Conservation (phyloP, 2,888 invertebrate genomes). For the Heteromurus nitidus region DNA sequence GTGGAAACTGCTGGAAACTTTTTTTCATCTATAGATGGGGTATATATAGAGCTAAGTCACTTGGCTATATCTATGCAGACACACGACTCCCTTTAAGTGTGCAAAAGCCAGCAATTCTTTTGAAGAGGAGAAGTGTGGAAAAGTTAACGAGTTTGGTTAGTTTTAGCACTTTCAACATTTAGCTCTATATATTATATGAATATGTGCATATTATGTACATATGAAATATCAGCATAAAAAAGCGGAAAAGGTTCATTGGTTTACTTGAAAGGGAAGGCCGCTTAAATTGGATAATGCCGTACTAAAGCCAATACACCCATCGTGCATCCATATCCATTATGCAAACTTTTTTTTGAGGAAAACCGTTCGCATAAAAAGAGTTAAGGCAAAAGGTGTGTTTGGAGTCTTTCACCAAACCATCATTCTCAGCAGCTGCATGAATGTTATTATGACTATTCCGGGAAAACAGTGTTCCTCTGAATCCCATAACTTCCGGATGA, state of each 20-base stretch:
- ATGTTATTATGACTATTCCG: not conserved
- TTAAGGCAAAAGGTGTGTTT: constrained; percentile 32
- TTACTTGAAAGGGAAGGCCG: not conserved
- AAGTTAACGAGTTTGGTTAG: constrained; percentile 57
- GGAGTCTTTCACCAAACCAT: not conserved
- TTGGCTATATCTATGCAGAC: constrained; percentile 2
- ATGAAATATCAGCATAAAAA: not conserved
- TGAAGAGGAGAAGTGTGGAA: constrained; percentile 45
- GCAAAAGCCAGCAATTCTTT: constrained; percentile 35
- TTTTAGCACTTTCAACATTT: constrained; percentile 44
- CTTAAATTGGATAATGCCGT: constrained; percentile 3
- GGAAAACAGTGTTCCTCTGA: not conserved
- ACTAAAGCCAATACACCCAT: too few species aligned
- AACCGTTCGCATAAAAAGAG: constrained; percentile 40
- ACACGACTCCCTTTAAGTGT: too few species aligned
- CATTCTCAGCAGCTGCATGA: constrained; percentile 24
- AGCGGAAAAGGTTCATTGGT: constrained; percentile 18
- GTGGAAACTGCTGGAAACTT: constrained; percentile 20
- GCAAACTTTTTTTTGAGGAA: constrained; percentile 14
- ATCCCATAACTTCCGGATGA: not conserved
- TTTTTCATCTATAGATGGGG: too few species aligned
- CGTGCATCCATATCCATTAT: not conserved
- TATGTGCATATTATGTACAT: not conserved
- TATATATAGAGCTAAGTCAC: too few species aligned
- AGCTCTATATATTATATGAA: too few species aligned